A percentile compares a stretch with the other conserved stretches of the same genome.
Conservation (phyloP, 2,113 vertebrate genomes). For the Salminus brasiliensis region DNA sequence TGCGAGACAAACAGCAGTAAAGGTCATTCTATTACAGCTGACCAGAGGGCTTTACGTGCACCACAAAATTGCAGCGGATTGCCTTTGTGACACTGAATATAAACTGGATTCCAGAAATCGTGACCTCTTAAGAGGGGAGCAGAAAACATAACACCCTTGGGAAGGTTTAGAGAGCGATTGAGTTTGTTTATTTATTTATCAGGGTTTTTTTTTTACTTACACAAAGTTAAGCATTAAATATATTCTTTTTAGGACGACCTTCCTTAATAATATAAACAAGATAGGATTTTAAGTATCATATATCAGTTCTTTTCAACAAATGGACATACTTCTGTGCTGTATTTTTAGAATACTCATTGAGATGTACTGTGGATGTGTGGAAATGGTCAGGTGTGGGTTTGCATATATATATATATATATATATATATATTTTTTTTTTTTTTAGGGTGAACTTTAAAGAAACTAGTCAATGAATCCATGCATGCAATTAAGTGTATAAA, state of each 20-base stretch:
- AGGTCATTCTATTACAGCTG: constrained; percentile 77
- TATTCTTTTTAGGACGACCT: not conserved
- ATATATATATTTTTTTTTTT: no score
- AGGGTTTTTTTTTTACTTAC: not conserved
- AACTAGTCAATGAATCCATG: no score
- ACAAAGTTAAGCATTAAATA: not conserved
- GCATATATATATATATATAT: no score
- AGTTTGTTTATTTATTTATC: constrained; percentile 50
- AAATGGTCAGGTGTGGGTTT: no score
- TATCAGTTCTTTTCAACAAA: not conserved
- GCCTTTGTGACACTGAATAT: constrained; percentile 78
- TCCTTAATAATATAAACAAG: not conserved
- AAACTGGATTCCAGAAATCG: constrained; percentile 74
- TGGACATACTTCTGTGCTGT: no score
- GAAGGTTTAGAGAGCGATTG: constrained; percentile 60
- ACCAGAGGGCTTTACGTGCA: constrained; percentile 71
- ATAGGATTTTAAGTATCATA: not conserved
- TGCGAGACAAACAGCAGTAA: constrained; percentile 60
- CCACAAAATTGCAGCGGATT: constrained; percentile 76
- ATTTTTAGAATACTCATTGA: no score
- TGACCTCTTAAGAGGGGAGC: constrained; percentile 75
- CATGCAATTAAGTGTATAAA: no score
- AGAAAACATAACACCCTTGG: constrained; percentile 75
- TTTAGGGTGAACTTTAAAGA: no score
- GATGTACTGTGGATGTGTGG: no score